phyloP scores from a whole-genome alignment of 1,140 invertebrate genomes.

The Caenorhabditis briggsae region DNA sequence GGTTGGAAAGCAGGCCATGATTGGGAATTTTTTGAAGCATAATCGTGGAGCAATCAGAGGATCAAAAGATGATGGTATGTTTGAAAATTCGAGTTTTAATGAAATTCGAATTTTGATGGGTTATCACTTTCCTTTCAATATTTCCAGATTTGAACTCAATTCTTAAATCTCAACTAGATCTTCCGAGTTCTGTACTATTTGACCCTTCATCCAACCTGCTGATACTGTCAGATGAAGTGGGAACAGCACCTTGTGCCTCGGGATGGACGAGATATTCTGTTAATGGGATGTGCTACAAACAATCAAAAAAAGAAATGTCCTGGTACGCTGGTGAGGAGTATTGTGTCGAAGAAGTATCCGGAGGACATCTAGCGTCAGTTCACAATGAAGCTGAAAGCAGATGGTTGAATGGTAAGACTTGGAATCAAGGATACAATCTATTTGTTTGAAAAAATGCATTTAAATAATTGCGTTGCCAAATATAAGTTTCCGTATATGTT shows the following conservation, averaged over 20 bases:
- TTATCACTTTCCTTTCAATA: too few relatives aligned
- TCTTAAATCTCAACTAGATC: neutral
- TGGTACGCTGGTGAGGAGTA: neutral
- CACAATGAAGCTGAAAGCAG: neutral
- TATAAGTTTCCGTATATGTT: too few relatives aligned
- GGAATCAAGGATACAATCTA: neutral
- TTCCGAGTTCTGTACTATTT: neutral
- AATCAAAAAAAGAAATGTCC: neutral
- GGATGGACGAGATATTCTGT: constrained; percentile 9
- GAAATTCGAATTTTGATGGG: too few relatives aligned
- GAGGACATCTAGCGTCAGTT: neutral
- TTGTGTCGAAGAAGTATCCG: neutral
- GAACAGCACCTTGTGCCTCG: neutral
- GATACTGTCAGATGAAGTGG: neutral
- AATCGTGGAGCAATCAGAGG: too few relatives aligned
- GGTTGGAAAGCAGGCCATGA: too few relatives aligned
- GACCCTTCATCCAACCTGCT: neutral
- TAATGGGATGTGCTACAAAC: neutral
- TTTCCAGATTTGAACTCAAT: neutral
- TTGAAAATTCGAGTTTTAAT: too few relatives aligned
- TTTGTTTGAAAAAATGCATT: neutral
- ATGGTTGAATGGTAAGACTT: constrained; percentile 6
- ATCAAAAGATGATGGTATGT: too few relatives aligned
- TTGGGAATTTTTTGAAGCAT: too few relatives aligned
- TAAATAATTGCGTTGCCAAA: too few relatives aligned